phyloP scores from a whole-genome alignment of 2,113 vertebrate genomes.

The Serinus canaria region DNA sequence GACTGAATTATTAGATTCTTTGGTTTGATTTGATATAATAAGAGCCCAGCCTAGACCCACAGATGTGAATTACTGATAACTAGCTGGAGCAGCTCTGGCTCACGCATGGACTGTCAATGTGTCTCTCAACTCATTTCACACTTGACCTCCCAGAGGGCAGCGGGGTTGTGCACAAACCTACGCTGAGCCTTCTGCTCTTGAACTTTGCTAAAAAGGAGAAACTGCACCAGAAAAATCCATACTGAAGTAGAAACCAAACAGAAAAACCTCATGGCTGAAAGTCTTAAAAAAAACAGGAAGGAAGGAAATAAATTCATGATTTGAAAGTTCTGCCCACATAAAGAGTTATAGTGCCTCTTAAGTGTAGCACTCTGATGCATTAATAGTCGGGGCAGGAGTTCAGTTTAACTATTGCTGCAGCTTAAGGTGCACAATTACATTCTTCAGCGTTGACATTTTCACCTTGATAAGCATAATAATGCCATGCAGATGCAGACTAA shows the following conservation, averaged over 20 bases:
- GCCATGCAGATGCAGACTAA: conserved; percentile 47
- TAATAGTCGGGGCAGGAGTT: conserved; percentile 46
- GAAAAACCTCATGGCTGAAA: conserved; percentile 12
- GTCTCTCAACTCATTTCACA: conserved; percentile 39
- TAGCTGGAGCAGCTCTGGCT: background rate
- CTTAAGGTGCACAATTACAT: conserved; percentile 66
- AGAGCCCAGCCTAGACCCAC: background rate
- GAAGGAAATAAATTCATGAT: conserved; percentile 17
- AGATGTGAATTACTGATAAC: conserved; percentile 32
- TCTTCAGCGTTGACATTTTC: conserved; percentile 53
- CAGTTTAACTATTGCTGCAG: conserved; percentile 43
- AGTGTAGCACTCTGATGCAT: conserved; percentile 32
- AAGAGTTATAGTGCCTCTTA: conserved; percentile 9
- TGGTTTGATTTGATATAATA: conserved; percentile 1
- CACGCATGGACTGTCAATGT: background rate
- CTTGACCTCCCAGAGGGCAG: conserved; percentile 16
- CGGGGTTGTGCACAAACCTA: background rate
- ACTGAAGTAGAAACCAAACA: background rate
- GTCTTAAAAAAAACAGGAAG: background rate
- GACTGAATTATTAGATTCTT: background rate
- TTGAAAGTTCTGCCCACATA: background rate
- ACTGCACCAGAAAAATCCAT: conserved; percentile 18
- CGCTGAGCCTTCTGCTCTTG: background rate
- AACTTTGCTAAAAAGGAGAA: background rate
- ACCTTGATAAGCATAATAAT: conserved; percentile 70